Evolutionary conservation across 1,140 invertebrate genomes (phyloP), one percentile per base, ranked within the genome.

Genomic region (Drosophila ogumai): DNA sequence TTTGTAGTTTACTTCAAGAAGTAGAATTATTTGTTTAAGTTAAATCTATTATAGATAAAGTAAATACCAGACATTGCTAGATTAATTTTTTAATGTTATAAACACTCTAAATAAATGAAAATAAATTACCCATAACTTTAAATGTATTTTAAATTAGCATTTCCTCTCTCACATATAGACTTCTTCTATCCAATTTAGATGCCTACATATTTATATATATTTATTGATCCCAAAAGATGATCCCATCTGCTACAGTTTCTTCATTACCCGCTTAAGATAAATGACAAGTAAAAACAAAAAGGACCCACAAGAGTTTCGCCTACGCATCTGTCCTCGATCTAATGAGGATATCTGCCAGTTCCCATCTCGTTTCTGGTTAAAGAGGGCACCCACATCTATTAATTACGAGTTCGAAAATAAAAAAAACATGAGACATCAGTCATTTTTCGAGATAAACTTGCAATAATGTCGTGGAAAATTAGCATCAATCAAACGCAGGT

Each of bases 401-500:
- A 73, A 79, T 79, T 72, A 63, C 25, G 52, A 38, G 19, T 54
- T 54, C 1, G 32, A 41, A 32, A 38, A 19, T 0, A 49, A 6
- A 31, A 28, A 47, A 22, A 59, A 41, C 2, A 36, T 61, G 56
- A 46, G 32, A 64, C 75, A 87, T 88, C 84, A 77, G 67, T 73
- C 84, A 80, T 55, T 61, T 81, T 46, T 68, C 43, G 56, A 54
- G 80, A 77, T 77, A 38, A 65, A 88, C 72, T 84, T 84, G 85
- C 77, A 87, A 84, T 87, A 87, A 84, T 68, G 76, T 88, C 84
- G 76, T 67, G 41, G 71, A 71, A 87, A 90, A 87, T 87, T 90
- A 87, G 84, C 84, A 87, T 87, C 84, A 87, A 87, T 90, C 84
- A 87, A 77, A 69, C 72, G 85, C 84, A 87, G 84, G 84, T 87